Base-by-base conservation (phyloP, 64 coral and sea anemone genomes). In the Cladopsammia gracilis region DNA sequence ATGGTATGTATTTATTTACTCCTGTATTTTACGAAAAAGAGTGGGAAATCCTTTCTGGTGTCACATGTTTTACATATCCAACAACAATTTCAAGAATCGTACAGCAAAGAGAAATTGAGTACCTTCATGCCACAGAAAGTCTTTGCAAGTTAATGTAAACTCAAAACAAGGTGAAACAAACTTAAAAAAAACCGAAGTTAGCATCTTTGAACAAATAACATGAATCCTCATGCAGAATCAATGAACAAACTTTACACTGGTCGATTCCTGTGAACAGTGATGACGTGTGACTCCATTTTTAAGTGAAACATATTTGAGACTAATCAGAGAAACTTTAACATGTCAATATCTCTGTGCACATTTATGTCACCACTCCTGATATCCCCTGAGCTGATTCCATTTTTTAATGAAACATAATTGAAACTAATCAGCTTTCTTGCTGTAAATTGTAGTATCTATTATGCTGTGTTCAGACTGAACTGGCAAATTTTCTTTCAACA, bases 401-500 rank as follows among this genome's bases (percentile, higher is more conserved):
- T n/a, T 24, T 24, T 78, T 44, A 78, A 6, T 12, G 54, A n/a
- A 78, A 78, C 76, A 78, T 78, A 78, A 23, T 76, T 76, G 12
- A 19, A 16, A 6, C 6, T 9, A 76, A 76, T 76, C 12, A 76
- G 50, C 48, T 78, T 78, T 58, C 76, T 78, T 23, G 50, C 76
- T 54, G 54, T 52, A 54, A 78, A 24, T 11, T 78, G 45, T n/a
- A 58, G 2, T 54, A 78, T 20, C 24, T 78, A 19, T 54, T 20
- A 10, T 78, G 14, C 76, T 22, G 76, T 58, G 48, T 13, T 78
- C 22, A 10, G 45, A 20, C 22, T 20, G 76, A 53, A n/a, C 76
- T 48, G 49, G 14, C 24, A 78, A 78, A 15, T 54, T 78, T 4
- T 18, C 76, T 58, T n/a, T 78, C 48, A 78, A 58, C 23, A 78